A percentile compares a stretch with the other conserved stretches of the same genome.
phyloP scores from a whole-genome alignment of 2,113 vertebrate species.

The Cheirogaleus medius region DNA sequence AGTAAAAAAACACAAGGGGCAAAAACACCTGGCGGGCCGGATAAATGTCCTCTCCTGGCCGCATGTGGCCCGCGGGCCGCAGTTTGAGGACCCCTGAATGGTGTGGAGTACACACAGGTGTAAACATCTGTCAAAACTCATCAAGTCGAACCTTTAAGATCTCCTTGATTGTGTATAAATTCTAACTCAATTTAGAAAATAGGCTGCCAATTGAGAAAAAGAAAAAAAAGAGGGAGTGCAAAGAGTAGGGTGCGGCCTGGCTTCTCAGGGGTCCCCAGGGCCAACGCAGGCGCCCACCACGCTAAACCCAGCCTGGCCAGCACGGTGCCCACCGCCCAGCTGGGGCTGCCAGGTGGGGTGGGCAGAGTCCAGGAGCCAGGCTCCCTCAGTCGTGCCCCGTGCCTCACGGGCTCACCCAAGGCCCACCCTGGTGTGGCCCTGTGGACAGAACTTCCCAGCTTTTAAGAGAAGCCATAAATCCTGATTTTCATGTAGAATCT shows the following conservation, averaged over 20 bases:
- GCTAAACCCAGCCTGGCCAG: neutral
- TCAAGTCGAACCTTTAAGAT: neutral
- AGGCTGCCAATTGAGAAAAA: neutral
- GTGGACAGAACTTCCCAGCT: neutral
- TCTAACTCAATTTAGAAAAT: neutral
- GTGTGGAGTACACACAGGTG: too few species aligned
- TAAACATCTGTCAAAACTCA: neutral
- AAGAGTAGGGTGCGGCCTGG: neutral
- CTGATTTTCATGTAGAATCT: neutral
- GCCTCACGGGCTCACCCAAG: neutral
- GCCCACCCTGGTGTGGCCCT: neutral
- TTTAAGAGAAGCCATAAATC: neutral
- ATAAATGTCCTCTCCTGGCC: too few species aligned
- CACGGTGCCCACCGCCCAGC: neutral
- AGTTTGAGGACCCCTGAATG: too few species aligned
- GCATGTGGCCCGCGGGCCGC: too few species aligned
- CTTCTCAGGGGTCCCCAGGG: neutral
- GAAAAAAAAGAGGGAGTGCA: neutral
- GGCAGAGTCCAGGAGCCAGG: accelerated
- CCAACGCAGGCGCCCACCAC: neutral
- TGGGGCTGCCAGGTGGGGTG: accelerated
- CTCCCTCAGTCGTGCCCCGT: neutral
- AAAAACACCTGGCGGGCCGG: too few species aligned
- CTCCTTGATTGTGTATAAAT: neutral
- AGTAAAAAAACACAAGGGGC: too few species aligned